Evolutionary conservation across 2,888 invertebrate species (phyloP).

Genomic region (Chloroclystis v-ata): DNA sequence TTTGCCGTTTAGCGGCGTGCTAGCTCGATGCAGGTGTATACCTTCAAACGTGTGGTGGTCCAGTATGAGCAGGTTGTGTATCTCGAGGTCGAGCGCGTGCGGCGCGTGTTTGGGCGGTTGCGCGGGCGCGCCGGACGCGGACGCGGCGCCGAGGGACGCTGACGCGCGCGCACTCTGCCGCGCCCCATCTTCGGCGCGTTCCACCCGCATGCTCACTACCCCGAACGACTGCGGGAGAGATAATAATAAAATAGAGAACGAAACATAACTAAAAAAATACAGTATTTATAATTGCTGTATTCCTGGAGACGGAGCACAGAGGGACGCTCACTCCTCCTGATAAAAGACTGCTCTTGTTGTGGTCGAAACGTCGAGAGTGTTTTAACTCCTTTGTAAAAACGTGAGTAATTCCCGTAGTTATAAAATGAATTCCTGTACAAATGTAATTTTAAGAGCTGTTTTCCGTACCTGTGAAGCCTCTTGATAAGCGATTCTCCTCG

Average conservation of each 20-base stretch:
- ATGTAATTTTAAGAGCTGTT: no score
- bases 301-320: no score
- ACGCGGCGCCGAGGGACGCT: slow-evolving; percentile 54
- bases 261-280: background rate
- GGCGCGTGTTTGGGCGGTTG: slow-evolving; percentile 49
- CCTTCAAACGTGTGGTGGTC: slow-evolving; percentile 98
- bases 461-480: slow-evolving; percentile 86
- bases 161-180: slow-evolving; percentile 51
- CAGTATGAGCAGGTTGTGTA: slow-evolving; percentile 92
- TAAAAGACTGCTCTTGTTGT: no score
- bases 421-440: no score
- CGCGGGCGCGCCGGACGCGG: slow-evolving; percentile 54
- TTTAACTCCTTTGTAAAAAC: no score
- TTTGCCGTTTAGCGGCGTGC: no score
- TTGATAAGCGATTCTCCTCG: slow-evolving; percentile 96
- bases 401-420: no score
- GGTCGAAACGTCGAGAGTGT: no score
- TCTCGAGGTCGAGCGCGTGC: slow-evolving; percentile 91
- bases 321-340: no score
- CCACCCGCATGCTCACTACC: slow-evolving; percentile 92
- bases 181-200: slow-evolving; percentile 57
- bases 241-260: background rate
- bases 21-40: slow-evolving; percentile 28
- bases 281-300: background rate
- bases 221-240: slow-evolving; percentile 89